Percentiles rank a stretch among this genome's conserved stretches.
Conservation (phyloP, 2,797 vertebrate species). For the Salmo trutta region DNA sequence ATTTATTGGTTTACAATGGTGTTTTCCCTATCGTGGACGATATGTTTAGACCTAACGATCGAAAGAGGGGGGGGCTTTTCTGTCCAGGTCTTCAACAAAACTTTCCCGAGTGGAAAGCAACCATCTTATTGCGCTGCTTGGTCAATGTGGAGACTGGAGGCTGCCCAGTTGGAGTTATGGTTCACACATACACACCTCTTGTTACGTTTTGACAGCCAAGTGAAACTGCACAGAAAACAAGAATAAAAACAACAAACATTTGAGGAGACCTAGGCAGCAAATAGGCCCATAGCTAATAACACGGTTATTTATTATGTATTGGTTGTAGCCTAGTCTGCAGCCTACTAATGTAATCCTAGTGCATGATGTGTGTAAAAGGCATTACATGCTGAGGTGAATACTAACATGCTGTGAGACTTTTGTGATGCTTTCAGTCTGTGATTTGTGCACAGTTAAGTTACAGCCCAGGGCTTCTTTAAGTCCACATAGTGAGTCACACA, state of each 20-base stretch:
- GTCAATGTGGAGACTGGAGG: slow-evolving; percentile 9
- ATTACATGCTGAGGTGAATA: not conserved
- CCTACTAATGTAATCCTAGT: not conserved
- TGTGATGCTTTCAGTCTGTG: slow-evolving; percentile 9
- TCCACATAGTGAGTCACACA: slow-evolving; percentile 49
- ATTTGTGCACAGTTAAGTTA: slow-evolving; percentile 21
- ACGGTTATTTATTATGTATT: not conserved
- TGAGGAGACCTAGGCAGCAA: not conserved
- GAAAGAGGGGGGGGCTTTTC: slow-evolving; percentile 53
- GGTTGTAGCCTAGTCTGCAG: not conserved
- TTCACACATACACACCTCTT: not conserved
- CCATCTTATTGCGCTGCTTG: slow-evolving; percentile 36
- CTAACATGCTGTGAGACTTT: slow-evolving; percentile 2
- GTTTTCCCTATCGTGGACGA: slow-evolving; percentile 28
- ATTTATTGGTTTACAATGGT: slow-evolving; percentile 69
- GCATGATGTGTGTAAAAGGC: not conserved
- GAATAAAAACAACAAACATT: not conserved
- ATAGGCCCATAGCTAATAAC: not conserved
- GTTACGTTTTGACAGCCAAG: slow-evolving; percentile 37
- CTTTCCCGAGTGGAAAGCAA: slow-evolving; percentile 33
- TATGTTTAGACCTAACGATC: slow-evolving; percentile 7
- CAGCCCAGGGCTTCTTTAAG: slow-evolving; percentile 21
- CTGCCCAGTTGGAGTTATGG: slow-evolving; percentile 18
- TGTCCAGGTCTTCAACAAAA: slow-evolving; percentile 44
- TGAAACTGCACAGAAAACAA: not conserved